Evolutionary conservation across 2,888 invertebrate genomes (phyloP), one percentile per base, ranked within the genome.

Genomic region (Anthoptus insignis): DNA sequence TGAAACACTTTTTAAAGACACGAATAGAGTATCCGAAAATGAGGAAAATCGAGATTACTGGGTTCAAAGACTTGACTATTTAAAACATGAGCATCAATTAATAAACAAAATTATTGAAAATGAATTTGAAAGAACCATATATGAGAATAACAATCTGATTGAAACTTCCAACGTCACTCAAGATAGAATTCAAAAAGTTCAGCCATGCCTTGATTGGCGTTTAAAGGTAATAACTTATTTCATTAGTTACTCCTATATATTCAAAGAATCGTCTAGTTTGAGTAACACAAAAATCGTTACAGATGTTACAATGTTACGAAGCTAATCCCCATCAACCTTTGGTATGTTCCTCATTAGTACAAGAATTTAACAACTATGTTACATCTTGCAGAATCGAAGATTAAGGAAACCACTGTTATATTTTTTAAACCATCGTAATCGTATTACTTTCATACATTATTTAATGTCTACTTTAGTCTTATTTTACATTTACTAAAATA

Each of bases 221-320:
- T 53, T 82, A 19, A 91, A 89, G 84, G 92, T 89, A 80, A 69
- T 27, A 49, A 47, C n/a, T 45, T 2, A 13, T 32, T 21, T 42
- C 3, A 42, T 21, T 42, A 19, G 3, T 19, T 37, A 14, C 4
- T 14, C 4, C n/a, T n/a, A n/a, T n/a, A n/a, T 37, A 8, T 19
- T 45, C 13, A 22, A 22, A 16, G 2, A 39, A 5, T 13, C 14
- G 4, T 9, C 11, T 2, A 45, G 45, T 27, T 27, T 13, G 9
- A 6, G 16, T 27, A 27, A 49, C 27, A 27, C 14, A 3, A 49
- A 27, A 49, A 49, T 19, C 56, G 54, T 80, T 79, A 45, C 85
- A 92, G 92, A 88, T 91, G 65, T 69, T 90, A 71, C 78, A 85
- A 80, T 93, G 92, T 73, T 93, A 93, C 69, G 88, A 89, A 84